These are phyloP conservation scores for Eretmochelys imbricata DNA, from an alignment of 2,113 vertebrate genomes.

Conservation along the genomic window DNA sequence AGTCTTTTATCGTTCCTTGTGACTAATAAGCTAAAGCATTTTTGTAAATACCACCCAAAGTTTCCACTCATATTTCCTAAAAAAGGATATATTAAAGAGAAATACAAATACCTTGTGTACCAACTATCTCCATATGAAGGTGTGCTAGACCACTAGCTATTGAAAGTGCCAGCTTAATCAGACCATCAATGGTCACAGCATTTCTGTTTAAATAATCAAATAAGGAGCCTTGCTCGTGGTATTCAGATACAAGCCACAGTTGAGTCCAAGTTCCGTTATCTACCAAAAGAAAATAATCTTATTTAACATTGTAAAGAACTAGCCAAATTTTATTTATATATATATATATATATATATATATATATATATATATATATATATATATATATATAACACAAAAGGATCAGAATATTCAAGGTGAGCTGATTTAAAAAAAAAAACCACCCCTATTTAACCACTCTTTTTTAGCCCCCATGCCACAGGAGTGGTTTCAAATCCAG, in stretches of 20 bases:
- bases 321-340: not conserved
- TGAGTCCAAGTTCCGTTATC: slow-evolving; percentile 98
- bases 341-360: not conserved
- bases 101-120: slow-evolving; percentile 88
- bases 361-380: not conserved
- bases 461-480: not conserved
- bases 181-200: slow-evolving; percentile 87
- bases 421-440: not conserved
- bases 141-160: slow-evolving; percentile 95
- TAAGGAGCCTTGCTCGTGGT: slow-evolving; percentile 95
- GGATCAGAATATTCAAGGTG: not conserved
- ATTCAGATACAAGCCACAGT: slow-evolving; percentile 98
- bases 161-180: slow-evolving; percentile 88
- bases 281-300: slow-evolving; percentile 43
- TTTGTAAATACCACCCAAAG: not conserved
- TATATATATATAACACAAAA: not conserved
- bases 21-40: fast-evolving
- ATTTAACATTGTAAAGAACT: not conserved
- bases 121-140: slow-evolving; percentile 98
- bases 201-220: slow-evolving; percentile 95
- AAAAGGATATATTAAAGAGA: not conserved
- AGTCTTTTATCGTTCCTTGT: fast-evolving
- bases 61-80: fast-evolving
- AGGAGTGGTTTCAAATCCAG: not conserved
- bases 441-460: not conserved